Percentiles rank a stretch among this genome's conserved stretches.
phyloP scores from a whole-genome alignment of 2,888 invertebrate species.

The Nemotelus pantherinus region DNA sequence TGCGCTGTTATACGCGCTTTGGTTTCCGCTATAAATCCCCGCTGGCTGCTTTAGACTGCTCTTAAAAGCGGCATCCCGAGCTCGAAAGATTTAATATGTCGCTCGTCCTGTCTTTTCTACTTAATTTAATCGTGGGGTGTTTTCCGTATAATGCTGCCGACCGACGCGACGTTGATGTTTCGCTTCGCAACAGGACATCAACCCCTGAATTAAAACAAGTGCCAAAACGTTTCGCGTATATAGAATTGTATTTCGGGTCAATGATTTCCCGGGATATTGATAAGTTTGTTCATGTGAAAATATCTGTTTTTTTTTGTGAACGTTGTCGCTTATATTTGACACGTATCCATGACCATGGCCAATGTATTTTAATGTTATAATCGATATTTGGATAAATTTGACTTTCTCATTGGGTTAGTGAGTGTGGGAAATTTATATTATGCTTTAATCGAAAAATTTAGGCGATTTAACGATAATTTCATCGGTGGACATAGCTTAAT shows the following conservation, averaged over 20 bases:
- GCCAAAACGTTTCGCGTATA: background rate
- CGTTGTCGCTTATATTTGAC: background rate
- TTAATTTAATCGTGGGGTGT: background rate
- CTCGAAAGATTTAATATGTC: background rate
- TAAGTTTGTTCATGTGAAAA: slow-evolving; percentile 27
- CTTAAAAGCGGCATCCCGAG: no score
- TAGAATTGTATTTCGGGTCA: slow-evolving; percentile 6
- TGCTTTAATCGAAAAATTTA: no score
- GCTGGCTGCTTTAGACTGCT: no score
- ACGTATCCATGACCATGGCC: slow-evolving; percentile 10
- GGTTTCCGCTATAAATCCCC: background rate
- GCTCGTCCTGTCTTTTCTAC: background rate
- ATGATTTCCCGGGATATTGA: slow-evolving; percentile 1
- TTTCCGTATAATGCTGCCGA: background rate
- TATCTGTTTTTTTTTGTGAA: background rate
- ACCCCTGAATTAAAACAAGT: background rate
- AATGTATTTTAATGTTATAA: background rate
- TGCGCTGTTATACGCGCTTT: slow-evolving; percentile 4
- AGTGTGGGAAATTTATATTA: no score
- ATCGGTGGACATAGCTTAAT: no score
- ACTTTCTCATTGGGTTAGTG: no score
- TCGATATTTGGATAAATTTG: background rate
- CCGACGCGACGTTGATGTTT: background rate
- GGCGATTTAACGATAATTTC: no score
- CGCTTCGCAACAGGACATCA: background rate